phyloP scores from a whole-genome alignment of 2,888 invertebrate species.

The Oligia fasciuncula region DNA sequence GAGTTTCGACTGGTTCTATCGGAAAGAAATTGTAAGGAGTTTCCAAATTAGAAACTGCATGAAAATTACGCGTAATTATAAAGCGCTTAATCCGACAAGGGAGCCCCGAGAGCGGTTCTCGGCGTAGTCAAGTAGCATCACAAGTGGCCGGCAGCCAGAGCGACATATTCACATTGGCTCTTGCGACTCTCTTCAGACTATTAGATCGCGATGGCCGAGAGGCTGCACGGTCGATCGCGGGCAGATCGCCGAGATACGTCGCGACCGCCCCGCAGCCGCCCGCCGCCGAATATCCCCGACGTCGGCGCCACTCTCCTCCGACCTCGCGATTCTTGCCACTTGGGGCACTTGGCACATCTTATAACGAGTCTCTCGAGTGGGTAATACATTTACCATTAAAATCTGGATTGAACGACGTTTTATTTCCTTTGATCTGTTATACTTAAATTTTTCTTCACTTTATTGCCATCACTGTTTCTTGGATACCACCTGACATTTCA shows the following conservation, averaged over 20 bases:
- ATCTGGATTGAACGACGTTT: slow-evolving; percentile 70
- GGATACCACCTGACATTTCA: slow-evolving; percentile 46
- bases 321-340: slow-evolving; percentile 79
- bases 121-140: slow-evolving; percentile 64
- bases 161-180: slow-evolving; percentile 73
- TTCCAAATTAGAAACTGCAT: slow-evolving; percentile 49
- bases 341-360: slow-evolving; percentile 80
- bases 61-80: slow-evolving; percentile 66
- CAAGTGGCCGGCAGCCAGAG: slow-evolving; percentile 61
- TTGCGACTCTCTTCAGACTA: slow-evolving; percentile 70
- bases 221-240: slow-evolving; percentile 76
- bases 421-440: slow-evolving; percentile 72
- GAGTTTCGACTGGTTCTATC: background rate
- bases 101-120: slow-evolving; percentile 50
- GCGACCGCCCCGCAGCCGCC: slow-evolving; percentile 73
- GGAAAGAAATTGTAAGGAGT: slow-evolving; percentile 9
- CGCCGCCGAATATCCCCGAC: slow-evolving; percentile 70
- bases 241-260: slow-evolving; percentile 84
- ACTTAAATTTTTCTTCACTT: slow-evolving; percentile 63
- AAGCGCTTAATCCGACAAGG: slow-evolving; percentile 70
- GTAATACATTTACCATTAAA: slow-evolving; percentile 78
- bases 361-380: slow-evolving; percentile 76
- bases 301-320: slow-evolving; percentile 69
- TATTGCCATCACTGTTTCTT: slow-evolving; percentile 62
- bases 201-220: slow-evolving; percentile 78